Base-by-base conservation (phyloP, 2,797 vertebrate genomes). In the Gadopsis bispinosus region DNA sequence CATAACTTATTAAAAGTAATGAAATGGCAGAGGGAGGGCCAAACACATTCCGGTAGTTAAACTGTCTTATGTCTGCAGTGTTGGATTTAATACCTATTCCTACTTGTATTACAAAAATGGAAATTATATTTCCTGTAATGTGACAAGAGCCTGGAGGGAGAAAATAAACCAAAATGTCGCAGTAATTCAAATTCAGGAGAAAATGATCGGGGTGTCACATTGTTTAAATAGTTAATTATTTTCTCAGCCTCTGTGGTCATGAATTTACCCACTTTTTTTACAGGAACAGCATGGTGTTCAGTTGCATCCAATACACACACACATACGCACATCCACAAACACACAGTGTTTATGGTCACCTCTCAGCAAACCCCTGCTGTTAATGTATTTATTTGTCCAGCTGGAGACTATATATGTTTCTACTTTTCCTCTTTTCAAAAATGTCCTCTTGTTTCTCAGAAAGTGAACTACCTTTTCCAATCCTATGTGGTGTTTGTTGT, bases 401-500 rank as follows among this genome's bases (percentile, higher is more conserved):
- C 75, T 80, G 66, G 76, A 68, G 60, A 73, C 47, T 47, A 41
- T 68, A 90, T 48, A 53, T 75, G 41, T 62, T 69, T 68, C 64
- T 45, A 69, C 41, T 4, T 39, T 43, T 62, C n/a, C 47, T 81
- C 37, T 35, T 78, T 47, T 76, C 22, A 50, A 70, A 77, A 37
- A 37, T 55, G 39, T 53, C 51, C 13, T 58, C 58, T 85, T 19
- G 35, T 76, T 80, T 60, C 39, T 73, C 33, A 56, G n/a, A 45
- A 63, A 29, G 4, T 8, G 22, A 29, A n/a, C 54, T 33, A 13
- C 43, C 45, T 76, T 83, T 76, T 83, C 56, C 61, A 62, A 10
- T 73, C 66, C 71, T 64, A 1, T 65, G 63, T 76, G 69, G 20
- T 68, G 76, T 88, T 81, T 85, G 71, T 85, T 65, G 51, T 80